A percentile compares a stretch with the other conserved stretches of the same genome.
Conservation (phyloP, 2,797 vertebrate species). For the Gymnothorax javanicus region DNA sequence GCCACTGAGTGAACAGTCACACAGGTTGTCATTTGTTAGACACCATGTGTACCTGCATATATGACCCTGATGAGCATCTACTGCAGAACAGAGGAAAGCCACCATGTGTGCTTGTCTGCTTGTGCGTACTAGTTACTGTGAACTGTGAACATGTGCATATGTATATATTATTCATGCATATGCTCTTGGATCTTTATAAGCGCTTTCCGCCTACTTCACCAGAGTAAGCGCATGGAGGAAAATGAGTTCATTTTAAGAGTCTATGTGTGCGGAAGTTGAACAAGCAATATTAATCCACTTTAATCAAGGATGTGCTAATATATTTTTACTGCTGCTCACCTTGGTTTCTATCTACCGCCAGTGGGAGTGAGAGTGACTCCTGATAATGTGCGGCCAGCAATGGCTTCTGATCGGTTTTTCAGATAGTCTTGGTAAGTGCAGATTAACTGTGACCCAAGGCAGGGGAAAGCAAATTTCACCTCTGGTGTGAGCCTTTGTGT, state of each 20-base stretch:
- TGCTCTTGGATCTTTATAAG: slow-evolving; percentile 44
- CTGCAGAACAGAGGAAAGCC: neutral
- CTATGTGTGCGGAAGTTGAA: slow-evolving; percentile 65
- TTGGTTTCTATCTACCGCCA: neutral
- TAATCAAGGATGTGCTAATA: slow-evolving; percentile 69
- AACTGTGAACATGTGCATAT: neutral
- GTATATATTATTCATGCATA: neutral
- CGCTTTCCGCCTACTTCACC: slow-evolving; percentile 71
- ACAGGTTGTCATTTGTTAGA: slow-evolving; percentile 51
- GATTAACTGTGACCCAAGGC: slow-evolving; percentile 28
- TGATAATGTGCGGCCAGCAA: slow-evolving; percentile 16
- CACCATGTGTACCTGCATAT: slow-evolving; percentile 51
- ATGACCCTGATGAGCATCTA: slow-evolving; percentile 54
- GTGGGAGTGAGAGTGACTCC: slow-evolving; percentile 18
- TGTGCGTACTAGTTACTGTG: neutral
- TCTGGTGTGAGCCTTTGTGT: neutral
- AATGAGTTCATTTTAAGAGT: slow-evolving; percentile 73
- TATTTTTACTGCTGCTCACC: slow-evolving; percentile 59
- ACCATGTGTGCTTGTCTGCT: neutral
- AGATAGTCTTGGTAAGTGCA: neutral
- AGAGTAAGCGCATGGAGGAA: slow-evolving; percentile 65
- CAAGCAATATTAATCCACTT: slow-evolving; percentile 67
- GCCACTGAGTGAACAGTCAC: slow-evolving; percentile 47
- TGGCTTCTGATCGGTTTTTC: slow-evolving; percentile 16
- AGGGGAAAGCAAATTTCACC: slow-evolving; percentile 11